Conservation (phyloP, 64 coral and sea anemone species). For the Dendronephthya gigantea region DNA sequence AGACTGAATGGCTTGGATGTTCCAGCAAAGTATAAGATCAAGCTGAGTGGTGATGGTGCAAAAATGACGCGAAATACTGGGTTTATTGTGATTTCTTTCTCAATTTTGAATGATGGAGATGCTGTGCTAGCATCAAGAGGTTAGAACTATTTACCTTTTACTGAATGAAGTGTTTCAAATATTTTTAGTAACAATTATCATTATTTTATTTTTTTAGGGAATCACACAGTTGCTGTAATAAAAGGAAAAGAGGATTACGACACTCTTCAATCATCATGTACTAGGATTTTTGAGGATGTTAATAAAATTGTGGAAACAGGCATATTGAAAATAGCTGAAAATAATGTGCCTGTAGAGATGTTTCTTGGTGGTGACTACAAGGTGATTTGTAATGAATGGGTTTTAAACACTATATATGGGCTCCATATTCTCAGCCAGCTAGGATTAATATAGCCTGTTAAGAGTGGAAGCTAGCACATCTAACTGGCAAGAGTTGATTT, state of each 20-base stretch:
- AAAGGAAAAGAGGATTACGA: neutral
- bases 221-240: neutral
- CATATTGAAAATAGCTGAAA: neutral
- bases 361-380: slow-evolving; percentile 4
- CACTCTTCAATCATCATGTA: neutral
- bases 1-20: neutral
- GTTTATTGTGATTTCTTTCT: neutral
- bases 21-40: neutral
- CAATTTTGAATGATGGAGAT: neutral
- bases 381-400: neutral
- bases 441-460: too few species aligned
- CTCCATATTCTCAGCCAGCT: too few species aligned
- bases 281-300: neutral
- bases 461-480: too few species aligned
- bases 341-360: neutral
- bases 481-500: too few species aligned
- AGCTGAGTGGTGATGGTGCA: neutral
- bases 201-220: neutral
- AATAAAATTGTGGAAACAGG: neutral
- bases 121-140: neutral
- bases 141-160: neutral
- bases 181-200: too few species aligned
- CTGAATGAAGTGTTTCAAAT: too few species aligned
- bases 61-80: neutral
- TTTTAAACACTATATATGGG: too few species aligned